These are phyloP conservation scores for Propithecus coquereli DNA, from an alignment of 2,113 vertebrate species.

Conservation along the genomic window DNA sequence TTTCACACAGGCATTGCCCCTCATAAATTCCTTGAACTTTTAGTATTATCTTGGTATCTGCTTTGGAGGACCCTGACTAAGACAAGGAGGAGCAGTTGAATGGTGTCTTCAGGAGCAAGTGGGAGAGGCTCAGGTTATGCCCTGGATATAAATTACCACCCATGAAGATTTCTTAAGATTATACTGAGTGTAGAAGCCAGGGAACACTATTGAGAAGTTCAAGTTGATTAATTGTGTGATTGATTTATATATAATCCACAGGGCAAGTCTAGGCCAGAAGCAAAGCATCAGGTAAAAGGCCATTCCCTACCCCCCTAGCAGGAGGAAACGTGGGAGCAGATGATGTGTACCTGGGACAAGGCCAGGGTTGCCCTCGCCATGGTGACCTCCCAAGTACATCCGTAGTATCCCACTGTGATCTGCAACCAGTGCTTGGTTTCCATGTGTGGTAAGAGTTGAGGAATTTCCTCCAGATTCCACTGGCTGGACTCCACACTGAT, in stretches of 20 bases:
- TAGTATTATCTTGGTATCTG: not conserved
- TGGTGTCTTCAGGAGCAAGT: not conserved
- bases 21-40: not conserved
- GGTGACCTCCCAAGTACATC: not conserved
- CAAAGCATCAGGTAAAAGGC: not conserved
- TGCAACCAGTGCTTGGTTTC: not conserved
- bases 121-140: not conserved
- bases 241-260: not conserved
- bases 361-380: not conserved
- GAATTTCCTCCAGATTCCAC: not conserved
- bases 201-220: not conserved
- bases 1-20: not conserved
- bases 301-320: not conserved
- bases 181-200: not conserved
- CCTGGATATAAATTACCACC: not conserved
- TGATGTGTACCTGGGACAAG: not conserved
- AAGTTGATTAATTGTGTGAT: not conserved
- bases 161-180: not conserved
- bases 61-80: not conserved
- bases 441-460: not conserved
- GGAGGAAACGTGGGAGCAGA: not conserved
- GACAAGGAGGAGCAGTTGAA: not conserved
- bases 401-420: not conserved
- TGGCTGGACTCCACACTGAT: not conserved
- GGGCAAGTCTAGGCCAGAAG: not conserved